Evolutionary conservation across 2,113 vertebrate species (phyloP).

Genomic region (Myotis brandtii): DNA sequence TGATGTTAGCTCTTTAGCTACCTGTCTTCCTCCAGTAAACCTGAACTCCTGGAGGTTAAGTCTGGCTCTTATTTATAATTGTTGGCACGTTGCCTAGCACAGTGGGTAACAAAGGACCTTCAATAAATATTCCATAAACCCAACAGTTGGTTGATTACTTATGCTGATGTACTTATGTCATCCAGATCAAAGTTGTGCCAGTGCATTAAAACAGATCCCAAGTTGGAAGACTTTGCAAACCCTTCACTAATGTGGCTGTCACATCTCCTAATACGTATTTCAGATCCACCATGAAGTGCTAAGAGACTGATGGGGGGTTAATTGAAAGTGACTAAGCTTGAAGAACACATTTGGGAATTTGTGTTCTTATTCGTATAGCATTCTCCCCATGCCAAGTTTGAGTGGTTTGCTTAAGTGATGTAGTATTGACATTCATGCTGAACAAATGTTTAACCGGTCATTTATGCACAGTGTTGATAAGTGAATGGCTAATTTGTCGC

Average conservation of each 20-base stretch:
- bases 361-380: neutral
- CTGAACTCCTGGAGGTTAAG: neutral
- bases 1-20: neutral
- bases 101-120: neutral
- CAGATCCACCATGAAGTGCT: neutral
- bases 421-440: neutral
- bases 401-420: neutral
- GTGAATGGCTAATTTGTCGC: neutral
- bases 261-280: neutral
- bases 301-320: neutral
- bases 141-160: neutral
- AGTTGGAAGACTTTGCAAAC: neutral
- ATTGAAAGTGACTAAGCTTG: neutral
- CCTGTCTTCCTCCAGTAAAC: neutral
- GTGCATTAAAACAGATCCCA: neutral
- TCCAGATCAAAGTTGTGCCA: neutral
- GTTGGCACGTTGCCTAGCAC: neutral
- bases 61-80: conserved; percentile 17
- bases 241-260: neutral
- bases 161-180: neutral
- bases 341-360: neutral
- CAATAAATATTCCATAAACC: neutral
- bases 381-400: neutral
- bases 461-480: neutral
- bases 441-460: neutral